phyloP scores from a whole-genome alignment of 2,797 vertebrate species.

The Typhlichthys eigenmanni region DNA sequence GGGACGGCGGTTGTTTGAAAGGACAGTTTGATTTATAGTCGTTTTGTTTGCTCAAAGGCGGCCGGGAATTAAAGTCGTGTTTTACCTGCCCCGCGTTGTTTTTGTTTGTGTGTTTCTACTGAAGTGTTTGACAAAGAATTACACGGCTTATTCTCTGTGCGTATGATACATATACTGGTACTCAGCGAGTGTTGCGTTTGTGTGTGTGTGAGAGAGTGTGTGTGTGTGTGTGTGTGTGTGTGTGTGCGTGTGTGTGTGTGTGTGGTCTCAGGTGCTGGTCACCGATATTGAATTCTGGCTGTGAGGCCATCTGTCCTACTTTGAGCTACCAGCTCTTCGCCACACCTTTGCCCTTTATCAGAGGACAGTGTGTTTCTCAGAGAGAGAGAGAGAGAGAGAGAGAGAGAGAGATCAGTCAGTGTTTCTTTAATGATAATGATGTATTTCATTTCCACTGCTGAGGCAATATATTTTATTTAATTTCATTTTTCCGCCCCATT shows the following conservation, averaged over 20 bases:
- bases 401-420: constrained; percentile 1
- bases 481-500: too few species aligned
- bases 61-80: constrained; percentile 35
- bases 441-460: too few species aligned
- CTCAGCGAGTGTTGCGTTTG: constrained; percentile 14
- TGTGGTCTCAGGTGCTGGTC: constrained; percentile 36
- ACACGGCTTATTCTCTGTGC: too few species aligned
- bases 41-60: constrained; percentile 42
- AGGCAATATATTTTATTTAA: too few species aligned
- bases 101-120: constrained; percentile 10
- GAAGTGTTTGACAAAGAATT: too few species aligned
- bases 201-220: constrained; percentile 4
- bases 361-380: background rate
- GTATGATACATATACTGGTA: too few species aligned
- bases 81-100: constrained; percentile 36
- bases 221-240: background rate
- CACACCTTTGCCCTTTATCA: constrained; percentile 51
- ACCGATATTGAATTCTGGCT: constrained; percentile 63
- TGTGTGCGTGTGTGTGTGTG: background rate
- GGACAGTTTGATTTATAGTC: constrained; percentile 59
- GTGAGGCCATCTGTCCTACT: constrained; percentile 75
- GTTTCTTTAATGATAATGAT: too few species aligned
- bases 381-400: constrained; percentile 14
- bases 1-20: constrained; percentile 56
- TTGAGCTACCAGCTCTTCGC: constrained; percentile 65